phyloP scores from a whole-genome alignment of 1,140 invertebrate species.

The Stenopsyche tienmushanensis region DNA sequence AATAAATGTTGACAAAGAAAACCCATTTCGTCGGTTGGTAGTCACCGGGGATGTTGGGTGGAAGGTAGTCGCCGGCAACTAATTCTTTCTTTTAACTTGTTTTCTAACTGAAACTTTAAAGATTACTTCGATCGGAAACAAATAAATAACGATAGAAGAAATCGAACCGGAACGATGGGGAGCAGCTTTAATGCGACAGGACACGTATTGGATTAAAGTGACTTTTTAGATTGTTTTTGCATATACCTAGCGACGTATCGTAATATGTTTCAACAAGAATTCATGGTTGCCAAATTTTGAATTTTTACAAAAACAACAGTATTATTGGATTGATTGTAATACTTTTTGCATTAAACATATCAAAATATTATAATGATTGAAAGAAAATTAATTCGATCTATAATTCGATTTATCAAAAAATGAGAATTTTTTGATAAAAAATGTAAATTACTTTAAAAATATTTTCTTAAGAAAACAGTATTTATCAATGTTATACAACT shows the following conservation, averaged over 20 bases:
- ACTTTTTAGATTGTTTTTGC: slow-evolving; percentile 15
- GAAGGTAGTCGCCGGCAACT: slow-evolving; percentile 4
- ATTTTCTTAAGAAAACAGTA: too few species aligned
- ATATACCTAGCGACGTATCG: neutral
- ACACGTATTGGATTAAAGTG: slow-evolving; percentile 22
- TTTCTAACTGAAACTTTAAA: slow-evolving; percentile 35
- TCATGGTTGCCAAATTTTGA: neutral
- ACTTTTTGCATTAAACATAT: neutral
- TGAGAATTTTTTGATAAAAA: too few species aligned
- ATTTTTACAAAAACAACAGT: neutral
- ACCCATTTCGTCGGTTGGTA: too few species aligned
- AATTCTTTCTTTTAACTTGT: slow-evolving; percentile 34
- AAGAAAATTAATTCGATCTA: too few species aligned
- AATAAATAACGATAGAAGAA: slow-evolving; percentile 35
- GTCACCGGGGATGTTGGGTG: too few species aligned
- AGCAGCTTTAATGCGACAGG: slow-evolving; percentile 12
- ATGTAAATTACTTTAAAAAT: too few species aligned
- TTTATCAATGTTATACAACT: too few species aligned
- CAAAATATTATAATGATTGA: neutral
- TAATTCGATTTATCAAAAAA: too few species aligned
- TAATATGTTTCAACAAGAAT: neutral
- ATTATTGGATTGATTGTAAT: neutral
- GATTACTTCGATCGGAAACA: slow-evolving; percentile 35
- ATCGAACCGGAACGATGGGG: slow-evolving; percentile 3
- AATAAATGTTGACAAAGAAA: too few species aligned